Evolutionary conservation across 37 sponge, comb jelly and placozoan species (phyloP).

Genomic region (Haliclona indistincta): DNA sequence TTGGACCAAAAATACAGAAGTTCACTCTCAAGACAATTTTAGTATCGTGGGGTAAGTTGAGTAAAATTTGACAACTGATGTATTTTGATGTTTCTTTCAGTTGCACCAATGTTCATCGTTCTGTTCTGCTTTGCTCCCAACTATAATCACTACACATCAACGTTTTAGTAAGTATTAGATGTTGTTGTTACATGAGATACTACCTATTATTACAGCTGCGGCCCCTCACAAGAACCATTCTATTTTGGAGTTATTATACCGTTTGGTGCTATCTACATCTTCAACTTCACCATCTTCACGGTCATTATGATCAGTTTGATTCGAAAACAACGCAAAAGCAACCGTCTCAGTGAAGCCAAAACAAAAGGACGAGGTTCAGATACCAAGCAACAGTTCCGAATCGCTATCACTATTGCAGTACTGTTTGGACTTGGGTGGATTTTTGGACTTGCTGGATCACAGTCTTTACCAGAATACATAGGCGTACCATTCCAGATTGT

Average conservation of each 20-base stretch:
- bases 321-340: not conserved
- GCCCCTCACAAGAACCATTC: conserved; percentile 5
- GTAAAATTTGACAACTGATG: not conserved
- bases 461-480: not conserved
- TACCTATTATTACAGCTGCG: conserved; percentile 13
- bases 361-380: not conserved
- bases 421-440: conserved; percentile 31
- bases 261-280: conserved; percentile 7
- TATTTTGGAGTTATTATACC: conserved; percentile 13
- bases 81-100: conserved; percentile 1
- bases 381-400: conserved; percentile 6
- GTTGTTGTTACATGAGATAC: not conserved
- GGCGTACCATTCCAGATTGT: conserved; percentile 3
- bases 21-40: conserved; percentile 22
- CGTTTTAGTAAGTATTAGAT: not conserved
- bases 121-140: conserved; percentile 7
- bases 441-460: conserved; percentile 9
- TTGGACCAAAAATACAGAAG: conserved; percentile 12
- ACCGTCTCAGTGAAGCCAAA: not conserved
- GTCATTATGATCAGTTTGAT: conserved; percentile 19
- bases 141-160: conserved; percentile 1
- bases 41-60: conserved; percentile 43
- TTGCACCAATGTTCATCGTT: conserved; percentile 16
- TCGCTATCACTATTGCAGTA: conserved; percentile 2
- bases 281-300: conserved; percentile 17